These are phyloP conservation scores for Amphiprion ocellaris DNA, from an alignment of 2,113 vertebrate genomes.

Conservation along the genomic window DNA sequence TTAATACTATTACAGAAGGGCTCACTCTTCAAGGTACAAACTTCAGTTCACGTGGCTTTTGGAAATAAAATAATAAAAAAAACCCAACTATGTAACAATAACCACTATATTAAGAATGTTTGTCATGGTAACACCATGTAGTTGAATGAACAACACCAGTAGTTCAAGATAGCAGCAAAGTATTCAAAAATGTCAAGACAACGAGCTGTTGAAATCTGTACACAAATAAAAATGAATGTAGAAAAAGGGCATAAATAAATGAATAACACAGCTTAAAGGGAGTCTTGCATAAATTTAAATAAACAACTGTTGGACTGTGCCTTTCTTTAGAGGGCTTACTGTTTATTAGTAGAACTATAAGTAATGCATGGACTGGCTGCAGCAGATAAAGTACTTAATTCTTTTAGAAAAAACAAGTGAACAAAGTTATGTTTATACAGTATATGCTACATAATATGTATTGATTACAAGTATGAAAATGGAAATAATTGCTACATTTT, in stretches of 20 bases:
- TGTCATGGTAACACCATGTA: constrained; percentile 71
- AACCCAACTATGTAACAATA: constrained; percentile 73
- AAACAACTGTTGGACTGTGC: constrained; percentile 78
- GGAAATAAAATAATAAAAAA: constrained; percentile 56
- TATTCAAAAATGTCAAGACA: constrained; percentile 81
- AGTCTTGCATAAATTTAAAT: constrained; percentile 85
- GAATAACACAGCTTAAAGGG: constrained; percentile 85
- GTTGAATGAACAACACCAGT: constrained; percentile 79
- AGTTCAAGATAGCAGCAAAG: constrained; percentile 87
- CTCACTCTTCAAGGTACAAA: constrained; percentile 80
- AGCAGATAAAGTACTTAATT: constrained; percentile 85
- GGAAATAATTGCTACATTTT: constrained; percentile 89
- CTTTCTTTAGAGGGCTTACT: constrained; percentile 78
- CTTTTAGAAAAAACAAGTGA: constrained; percentile 83
- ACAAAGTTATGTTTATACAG: constrained; percentile 86
- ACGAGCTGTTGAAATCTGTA: constrained; percentile 80
- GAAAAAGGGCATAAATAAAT: constrained; percentile 77
- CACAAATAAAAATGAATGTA: constrained; percentile 81
- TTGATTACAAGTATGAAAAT: constrained; percentile 88
- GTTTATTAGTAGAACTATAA: constrained; percentile 76
- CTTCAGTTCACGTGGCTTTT: constrained; percentile 76
- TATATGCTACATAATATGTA: constrained; percentile 89
- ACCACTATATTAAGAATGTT: constrained; percentile 70
- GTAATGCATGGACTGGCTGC: constrained; percentile 82
- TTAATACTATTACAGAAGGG: constrained; percentile 80